Evolutionary conservation across 2,113 vertebrate genomes (phyloP).

Genomic region (Notarius lentiginosus): DNA sequence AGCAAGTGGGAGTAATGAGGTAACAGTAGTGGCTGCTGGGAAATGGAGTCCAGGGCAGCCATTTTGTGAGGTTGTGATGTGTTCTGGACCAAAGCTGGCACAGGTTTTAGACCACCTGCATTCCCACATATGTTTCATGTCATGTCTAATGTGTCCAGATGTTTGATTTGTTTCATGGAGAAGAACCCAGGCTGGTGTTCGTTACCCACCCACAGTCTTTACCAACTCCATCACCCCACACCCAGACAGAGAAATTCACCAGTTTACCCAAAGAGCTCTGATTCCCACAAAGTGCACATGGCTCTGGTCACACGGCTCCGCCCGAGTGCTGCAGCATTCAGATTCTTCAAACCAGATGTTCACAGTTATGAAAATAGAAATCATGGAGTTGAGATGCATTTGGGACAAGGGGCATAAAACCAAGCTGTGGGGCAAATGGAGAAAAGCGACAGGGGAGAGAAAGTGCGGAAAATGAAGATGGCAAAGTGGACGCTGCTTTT

Average conservation of each 20-base stretch:
- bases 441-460: constrained; percentile 67
- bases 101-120: background rate
- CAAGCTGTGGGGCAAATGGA: constrained; percentile 64
- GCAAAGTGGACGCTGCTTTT: constrained; percentile 60
- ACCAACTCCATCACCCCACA: constrained; percentile 69
- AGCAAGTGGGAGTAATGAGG: background rate
- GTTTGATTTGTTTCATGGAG: constrained; percentile 69
- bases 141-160: background rate
- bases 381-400: constrained; percentile 65
- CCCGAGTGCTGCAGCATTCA: constrained; percentile 68
- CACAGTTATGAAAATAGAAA: constrained; percentile 72
- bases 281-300: background rate
- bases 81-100: background rate
- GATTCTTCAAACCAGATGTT: constrained; percentile 70
- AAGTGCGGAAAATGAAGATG: constrained; percentile 65
- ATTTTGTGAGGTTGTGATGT: background rate
- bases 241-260: constrained; percentile 71
- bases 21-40: background rate
- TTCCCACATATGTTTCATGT: background rate
- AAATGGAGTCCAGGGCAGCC: background rate
- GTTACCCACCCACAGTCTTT: constrained; percentile 26
- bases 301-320: constrained; percentile 54
- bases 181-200: constrained; percentile 60
- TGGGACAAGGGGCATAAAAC: constrained; percentile 62
- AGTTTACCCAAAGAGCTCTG: constrained; percentile 59